Base-by-base conservation (phyloP, 2,888 invertebrate species). In the Limnephilus rhombicus region DNA sequence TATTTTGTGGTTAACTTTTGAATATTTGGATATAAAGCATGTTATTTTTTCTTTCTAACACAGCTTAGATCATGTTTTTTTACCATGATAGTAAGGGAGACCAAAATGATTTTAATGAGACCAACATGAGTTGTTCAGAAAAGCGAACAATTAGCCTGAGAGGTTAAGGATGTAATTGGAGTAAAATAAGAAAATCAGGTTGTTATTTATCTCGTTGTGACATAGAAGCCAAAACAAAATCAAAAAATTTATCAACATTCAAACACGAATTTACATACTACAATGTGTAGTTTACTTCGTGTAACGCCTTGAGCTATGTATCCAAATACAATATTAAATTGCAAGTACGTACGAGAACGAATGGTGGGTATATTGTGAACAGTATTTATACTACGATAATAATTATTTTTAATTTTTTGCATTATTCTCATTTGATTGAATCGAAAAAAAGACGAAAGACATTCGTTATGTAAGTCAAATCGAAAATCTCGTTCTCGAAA, bases 391-490 rank as follows among this genome's bases (percentile, higher is more conserved):
- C 2, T 68, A 68, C 0, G n/a, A 9, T 68, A n/a, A 9, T 68
- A n/a, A 68, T 68, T 68, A 68, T 68, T 68, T 68, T 68, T 24
- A 68, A 9, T 68, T 68, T 68, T 68, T 68, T 68, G 68, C n/a
- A 9, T 68, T 68, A n/a, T 68, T 24, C 68, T n/a, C 68, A 68
- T 68, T 24, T 68, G 9, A 24, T 68, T 68, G 68, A 83, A 37
- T 18, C 37, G 83, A 83, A 86, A 45, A 86, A 86, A 86, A 86
- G n/a, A n/a, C 86, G 86, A 86, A 86, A 37, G 45, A 86, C 86
- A 45, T n/a, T 37, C 86, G 86, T 86, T 86, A 86, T 86, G 45
- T 49, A 86, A 86, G 45, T 12, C 37, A 49, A 86, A 86, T 49
- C 86, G 86, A 86, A 86, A 86, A 49, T 86, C 41, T 49, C 45